phyloP scores from a whole-genome alignment of 2,797 vertebrate species.

The Antennarius maculatus region DNA sequence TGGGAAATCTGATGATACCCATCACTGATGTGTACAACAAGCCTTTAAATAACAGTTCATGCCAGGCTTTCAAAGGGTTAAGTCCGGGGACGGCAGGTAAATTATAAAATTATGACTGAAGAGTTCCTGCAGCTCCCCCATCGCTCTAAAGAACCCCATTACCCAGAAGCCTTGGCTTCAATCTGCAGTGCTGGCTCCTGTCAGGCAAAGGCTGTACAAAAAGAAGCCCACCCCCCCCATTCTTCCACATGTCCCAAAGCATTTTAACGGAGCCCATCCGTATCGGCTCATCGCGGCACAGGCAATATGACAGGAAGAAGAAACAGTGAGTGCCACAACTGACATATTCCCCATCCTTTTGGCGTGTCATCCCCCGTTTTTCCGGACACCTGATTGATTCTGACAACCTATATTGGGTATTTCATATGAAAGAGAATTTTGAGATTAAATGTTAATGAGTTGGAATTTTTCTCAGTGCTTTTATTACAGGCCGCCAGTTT shows the following conservation, averaged over 20 bases:
- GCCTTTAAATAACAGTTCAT: conserved; percentile 43
- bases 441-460: conserved; percentile 95
- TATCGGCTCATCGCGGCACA: conserved; percentile 74
- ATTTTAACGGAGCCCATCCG: conserved; percentile 70
- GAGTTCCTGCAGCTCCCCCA: conserved; percentile 63
- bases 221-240: conserved; percentile 47
- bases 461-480: conserved; percentile 91
- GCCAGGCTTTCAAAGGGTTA: conserved; percentile 65
- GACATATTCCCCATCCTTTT: conserved; percentile 85
- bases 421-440: conserved; percentile 94
- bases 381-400: conserved; percentile 91
- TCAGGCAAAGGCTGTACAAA: conserved; percentile 75
- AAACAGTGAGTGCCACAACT: conserved; percentile 80
- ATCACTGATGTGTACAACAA: conserved; percentile 28
- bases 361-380: conserved; percentile 84
- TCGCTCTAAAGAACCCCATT: conserved; percentile 69
- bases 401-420: conserved; percentile 94
- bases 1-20: conserved; percentile 37
- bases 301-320: conserved; percentile 83
- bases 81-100: conserved; percentile 65
- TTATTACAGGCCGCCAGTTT: conserved; percentile 93
- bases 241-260: conserved; percentile 62
- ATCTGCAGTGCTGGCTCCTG: conserved; percentile 75
- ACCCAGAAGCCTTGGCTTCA: conserved; percentile 79
- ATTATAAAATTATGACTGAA: conserved; percentile 84